These are phyloP conservation scores for Agrotis exclamationis DNA, from an alignment of 2,888 invertebrate species.

Conservation along the genomic window DNA sequence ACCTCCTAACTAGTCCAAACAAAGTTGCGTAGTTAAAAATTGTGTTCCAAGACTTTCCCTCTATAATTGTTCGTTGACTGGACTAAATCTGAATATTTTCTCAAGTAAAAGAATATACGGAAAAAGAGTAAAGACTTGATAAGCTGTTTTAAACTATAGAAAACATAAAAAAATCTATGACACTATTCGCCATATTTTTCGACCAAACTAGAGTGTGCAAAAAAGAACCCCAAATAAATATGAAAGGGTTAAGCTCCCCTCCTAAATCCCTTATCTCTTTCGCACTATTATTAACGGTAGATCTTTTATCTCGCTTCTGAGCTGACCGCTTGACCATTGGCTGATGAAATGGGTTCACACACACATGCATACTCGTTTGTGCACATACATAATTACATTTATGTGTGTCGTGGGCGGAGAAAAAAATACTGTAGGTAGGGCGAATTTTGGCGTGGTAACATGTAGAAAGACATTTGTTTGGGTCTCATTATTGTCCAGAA, in stretches of 20 bases:
- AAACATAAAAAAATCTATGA: not conserved
- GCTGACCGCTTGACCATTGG: slow-evolving; percentile 89
- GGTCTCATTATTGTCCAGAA: not conserved
- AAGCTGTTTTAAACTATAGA: no score
- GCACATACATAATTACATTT: slow-evolving; percentile 7
- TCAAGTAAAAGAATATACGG: no score
- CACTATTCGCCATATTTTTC: slow-evolving; percentile 27
- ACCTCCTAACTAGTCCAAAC: no score
- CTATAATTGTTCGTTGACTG: no score
- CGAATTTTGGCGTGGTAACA: slow-evolving; percentile 16
- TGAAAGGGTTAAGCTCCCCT: slow-evolving; percentile 62
- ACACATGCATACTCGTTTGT: slow-evolving; percentile 41
- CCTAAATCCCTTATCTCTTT: slow-evolving; percentile 51
- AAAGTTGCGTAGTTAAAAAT: no score
- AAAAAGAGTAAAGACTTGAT: no score
- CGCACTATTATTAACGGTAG: slow-evolving; percentile 36
- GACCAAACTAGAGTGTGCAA: slow-evolving; percentile 39
- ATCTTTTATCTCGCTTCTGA: slow-evolving; percentile 69
- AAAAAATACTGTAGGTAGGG: slow-evolving; percentile 41
- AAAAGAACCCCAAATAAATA: slow-evolving; percentile 55
- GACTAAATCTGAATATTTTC: no score
- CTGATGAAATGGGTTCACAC: slow-evolving; percentile 65
- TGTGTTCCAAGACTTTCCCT: no score
- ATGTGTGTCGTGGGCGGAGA: slow-evolving; percentile 55
- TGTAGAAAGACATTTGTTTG: not conserved